Evolutionary conservation across 2,797 vertebrate genomes (phyloP).

Genomic region (Xyrichtys novacula): DNA sequence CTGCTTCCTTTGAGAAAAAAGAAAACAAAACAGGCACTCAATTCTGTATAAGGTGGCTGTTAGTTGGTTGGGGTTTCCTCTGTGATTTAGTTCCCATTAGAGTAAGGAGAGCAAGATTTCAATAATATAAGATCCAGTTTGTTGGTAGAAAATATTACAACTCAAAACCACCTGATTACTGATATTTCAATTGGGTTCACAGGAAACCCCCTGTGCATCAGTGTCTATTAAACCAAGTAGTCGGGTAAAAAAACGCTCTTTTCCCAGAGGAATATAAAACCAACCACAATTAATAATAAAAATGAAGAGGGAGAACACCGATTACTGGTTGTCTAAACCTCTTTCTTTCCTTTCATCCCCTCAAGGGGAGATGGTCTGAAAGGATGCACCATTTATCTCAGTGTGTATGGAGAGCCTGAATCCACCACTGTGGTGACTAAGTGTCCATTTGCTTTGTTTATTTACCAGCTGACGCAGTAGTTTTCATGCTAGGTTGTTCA

Average conservation of each 20-base stretch:
- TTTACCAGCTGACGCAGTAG: too few relatives aligned
- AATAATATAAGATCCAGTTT: constrained; percentile 62
- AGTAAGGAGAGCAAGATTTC: constrained; percentile 61
- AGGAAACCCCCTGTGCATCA: constrained; percentile 50
- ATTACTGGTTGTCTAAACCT: too few relatives aligned
- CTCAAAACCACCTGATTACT: constrained; percentile 37
- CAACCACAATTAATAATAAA: too few relatives aligned
- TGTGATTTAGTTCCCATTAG: constrained; percentile 55
- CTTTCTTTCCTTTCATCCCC: constrained; percentile 17
- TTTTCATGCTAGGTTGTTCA: too few relatives aligned
- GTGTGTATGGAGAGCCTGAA: background rate
- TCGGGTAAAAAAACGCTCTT: constrained; percentile 49
- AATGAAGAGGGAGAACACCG: too few relatives aligned
- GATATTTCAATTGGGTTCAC: constrained; percentile 68
- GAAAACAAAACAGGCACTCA: constrained; percentile 25
- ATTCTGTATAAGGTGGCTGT: constrained; percentile 32
- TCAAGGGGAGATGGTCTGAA: background rate
- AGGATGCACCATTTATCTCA: background rate
- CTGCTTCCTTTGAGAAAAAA: constrained; percentile 43
- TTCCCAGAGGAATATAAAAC: constrained; percentile 42
- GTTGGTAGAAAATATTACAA: constrained; percentile 37
- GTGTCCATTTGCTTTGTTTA: too few relatives aligned
- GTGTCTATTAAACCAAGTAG: constrained; percentile 59
- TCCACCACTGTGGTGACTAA: too few relatives aligned
- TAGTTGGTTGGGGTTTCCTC: constrained; percentile 49